Evolutionary conservation across 2,113 vertebrate species (phyloP), one percentile per base, ranked within the genome.

Genomic region (Limnothrissa miodon): DNA sequence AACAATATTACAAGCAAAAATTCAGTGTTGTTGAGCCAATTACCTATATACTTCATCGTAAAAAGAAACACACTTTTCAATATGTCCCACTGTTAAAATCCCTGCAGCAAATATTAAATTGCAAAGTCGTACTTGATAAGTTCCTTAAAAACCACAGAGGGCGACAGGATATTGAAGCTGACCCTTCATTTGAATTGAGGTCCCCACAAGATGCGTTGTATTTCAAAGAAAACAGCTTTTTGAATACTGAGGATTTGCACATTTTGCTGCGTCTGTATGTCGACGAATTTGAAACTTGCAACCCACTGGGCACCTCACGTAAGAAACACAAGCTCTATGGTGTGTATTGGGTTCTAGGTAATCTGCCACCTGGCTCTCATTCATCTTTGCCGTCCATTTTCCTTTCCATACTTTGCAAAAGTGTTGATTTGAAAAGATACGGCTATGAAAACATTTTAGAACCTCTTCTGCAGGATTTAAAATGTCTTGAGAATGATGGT

Each of bases 41-140:
- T 80, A 53, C 89, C 59, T 89, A 89, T 44, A 45, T 88, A 1
- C 83, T 89, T 56, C 83, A 91, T 85, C 15, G 42, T 13, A 90
- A 84, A 59, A 78, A 86, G 45, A 89, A 87, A 1, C 84, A 0
- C 70, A 89, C 80, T 46, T 88, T 86, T 83, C 86, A 90, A 66
- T 91, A 89, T 83, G 84, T 90, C 17, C 86, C 87, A 36, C 5
- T 89, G 51, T 82, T 88, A 29, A 83, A 81, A 80, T 79, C 44
- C 62, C 80, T 89, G 74, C 83, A 87, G 39, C 44, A 87, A 56
- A 82, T 90, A 23, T 81, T 89, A 1, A 13, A 48, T 5, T 85
- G 23, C 21, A 85, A n/a, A 74, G 79, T 83, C 56, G 45, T 88
- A 81, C 21, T 88, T 23, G 80, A 86, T 2, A 82, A 51, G 0